These are phyloP conservation scores for Peromyscus aztecus DNA, from an alignment of 2,797 vertebrate species.

Conservation along the genomic window DNA sequence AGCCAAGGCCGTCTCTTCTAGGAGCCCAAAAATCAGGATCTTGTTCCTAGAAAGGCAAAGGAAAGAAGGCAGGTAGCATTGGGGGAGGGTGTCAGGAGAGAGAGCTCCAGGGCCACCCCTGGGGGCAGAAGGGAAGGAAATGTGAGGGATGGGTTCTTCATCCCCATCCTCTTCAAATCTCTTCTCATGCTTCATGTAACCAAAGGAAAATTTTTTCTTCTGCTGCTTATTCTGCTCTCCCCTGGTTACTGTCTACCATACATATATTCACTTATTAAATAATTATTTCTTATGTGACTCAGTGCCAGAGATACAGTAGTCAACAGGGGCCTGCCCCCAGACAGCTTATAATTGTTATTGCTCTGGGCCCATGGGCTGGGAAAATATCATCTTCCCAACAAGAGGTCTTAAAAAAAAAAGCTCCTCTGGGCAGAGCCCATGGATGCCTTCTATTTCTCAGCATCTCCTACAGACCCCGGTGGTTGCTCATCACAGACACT, in stretches of 20 bases:
- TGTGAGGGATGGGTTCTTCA: neutral
- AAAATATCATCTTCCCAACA: neutral
- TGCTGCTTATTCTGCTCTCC: neutral
- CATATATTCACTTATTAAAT: neutral
- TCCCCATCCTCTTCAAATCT: neutral
- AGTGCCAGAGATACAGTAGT: neutral
- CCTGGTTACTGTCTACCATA: neutral
- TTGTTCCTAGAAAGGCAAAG: slow-evolving; percentile 85
- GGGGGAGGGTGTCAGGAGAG: neutral
- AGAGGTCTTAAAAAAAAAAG: neutral
- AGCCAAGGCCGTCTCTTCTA: slow-evolving; percentile 89
- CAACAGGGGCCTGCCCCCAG: neutral
- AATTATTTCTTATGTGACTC: neutral
- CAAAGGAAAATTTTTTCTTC: neutral
- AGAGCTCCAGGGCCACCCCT: neutral
- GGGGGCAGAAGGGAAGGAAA: neutral
- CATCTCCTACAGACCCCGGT: neutral
- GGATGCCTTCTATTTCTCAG: neutral
- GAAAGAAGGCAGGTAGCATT: neutral
- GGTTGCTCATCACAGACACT: neutral
- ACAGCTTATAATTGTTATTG: neutral
- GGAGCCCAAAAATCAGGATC: slow-evolving; percentile 94
- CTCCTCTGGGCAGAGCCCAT: neutral
- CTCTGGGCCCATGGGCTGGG: neutral
- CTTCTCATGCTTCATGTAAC: neutral